Base-by-base conservation (phyloP, 2,797 vertebrate genomes). In the Carapus acus region DNA sequence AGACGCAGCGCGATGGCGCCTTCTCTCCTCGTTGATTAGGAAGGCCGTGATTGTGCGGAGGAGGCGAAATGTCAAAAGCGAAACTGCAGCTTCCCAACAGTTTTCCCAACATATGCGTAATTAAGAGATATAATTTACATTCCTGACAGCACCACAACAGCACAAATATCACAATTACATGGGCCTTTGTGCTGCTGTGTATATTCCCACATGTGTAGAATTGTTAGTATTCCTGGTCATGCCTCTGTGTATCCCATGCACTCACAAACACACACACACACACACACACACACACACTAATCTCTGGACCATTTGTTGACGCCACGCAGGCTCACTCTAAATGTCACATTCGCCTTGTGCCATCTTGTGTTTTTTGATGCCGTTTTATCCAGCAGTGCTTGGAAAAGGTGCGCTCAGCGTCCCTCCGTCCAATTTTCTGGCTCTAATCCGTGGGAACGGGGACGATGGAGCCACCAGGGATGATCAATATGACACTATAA, bases 41-140 rank as follows among this genome's bases (percentile, higher is more conserved):
- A 27, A n/a, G n/a, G n/a, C n/a, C n/a, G n/a, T n/a, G n/a, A n/a
- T n/a, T n/a, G n/a, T n/a, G n/a, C n/a, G n/a, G n/a, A n/a, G n/a
- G n/a, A n/a, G n/a, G n/a, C n/a, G n/a, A n/a, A n/a, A n/a, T n/a
- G n/a, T n/a, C n/a, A n/a, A n/a, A n/a, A n/a, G n/a, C n/a, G n/a
- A n/a, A n/a, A n/a, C n/a, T n/a, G n/a, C n/a, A n/a, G n/a, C n/a
- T 27, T 67, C 68, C 72, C 39, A 43, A 58, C 34, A 49, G 42
- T 46, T 31, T 47, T 62, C 21, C 71, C 68, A 69, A 45, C 34
- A 61, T 73, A 58, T 63, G 48, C 0, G 16, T 18, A 22, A 56
- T 43, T 58, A 62, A 53, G 44, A 65, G 63, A 66, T 62, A 53
- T 50, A 29, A 65, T 62, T 60, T 54, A 44, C 14, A 62, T 66